Percentiles rank a stretch among this genome's conserved stretches.
phyloP scores from a whole-genome alignment of 1,140 invertebrate species.

The Drosophila nigrodunni region DNA sequence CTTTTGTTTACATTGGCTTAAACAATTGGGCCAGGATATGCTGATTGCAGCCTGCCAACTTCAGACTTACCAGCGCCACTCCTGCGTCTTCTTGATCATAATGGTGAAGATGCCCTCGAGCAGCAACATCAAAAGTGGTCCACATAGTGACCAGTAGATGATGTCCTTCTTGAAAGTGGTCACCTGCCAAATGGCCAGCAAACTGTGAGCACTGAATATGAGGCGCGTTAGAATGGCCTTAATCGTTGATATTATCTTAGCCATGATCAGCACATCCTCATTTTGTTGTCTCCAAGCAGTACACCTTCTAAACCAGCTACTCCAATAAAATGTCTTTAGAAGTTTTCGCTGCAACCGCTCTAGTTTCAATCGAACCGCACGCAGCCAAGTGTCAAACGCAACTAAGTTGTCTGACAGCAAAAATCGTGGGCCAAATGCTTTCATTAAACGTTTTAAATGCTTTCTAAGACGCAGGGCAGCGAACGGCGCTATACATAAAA shows the following conservation, averaged over 20 bases:
- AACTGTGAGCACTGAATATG: slow-evolving; percentile 91
- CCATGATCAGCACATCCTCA: slow-evolving; percentile 85
- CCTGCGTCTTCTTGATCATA: slow-evolving; percentile 93
- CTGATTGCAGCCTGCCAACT: too few species aligned
- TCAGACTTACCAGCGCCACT: slow-evolving; percentile 92
- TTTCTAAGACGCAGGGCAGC: slow-evolving; percentile 78
- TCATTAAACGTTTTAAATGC: slow-evolving; percentile 81
- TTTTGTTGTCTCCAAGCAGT: not conserved
- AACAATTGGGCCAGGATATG: slow-evolving; percentile 11
- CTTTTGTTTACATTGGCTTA: slow-evolving; percentile 75
- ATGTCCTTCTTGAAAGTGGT: slow-evolving; percentile 90
- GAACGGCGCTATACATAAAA: slow-evolving; percentile 59
- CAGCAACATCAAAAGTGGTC: slow-evolving; percentile 90
- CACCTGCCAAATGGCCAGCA: slow-evolving; percentile 93
- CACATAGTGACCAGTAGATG: slow-evolving; percentile 91
- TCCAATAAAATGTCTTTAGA: not conserved
- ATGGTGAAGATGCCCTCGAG: slow-evolving; percentile 93
- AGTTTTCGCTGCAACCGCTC: slow-evolving; percentile 15
- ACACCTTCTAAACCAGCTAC: not conserved
- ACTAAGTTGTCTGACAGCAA: slow-evolving; percentile 67
- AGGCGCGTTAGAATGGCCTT: slow-evolving; percentile 92
- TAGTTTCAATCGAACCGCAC: slow-evolving; percentile 64
- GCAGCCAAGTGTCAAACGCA: slow-evolving; percentile 67
- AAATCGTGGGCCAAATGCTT: slow-evolving; percentile 70
- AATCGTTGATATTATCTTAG: slow-evolving; percentile 90